Evolutionary conservation across 2,888 invertebrate genomes (phyloP), one percentile per base, ranked within the genome.

Genomic region (Atherix ibis): DNA sequence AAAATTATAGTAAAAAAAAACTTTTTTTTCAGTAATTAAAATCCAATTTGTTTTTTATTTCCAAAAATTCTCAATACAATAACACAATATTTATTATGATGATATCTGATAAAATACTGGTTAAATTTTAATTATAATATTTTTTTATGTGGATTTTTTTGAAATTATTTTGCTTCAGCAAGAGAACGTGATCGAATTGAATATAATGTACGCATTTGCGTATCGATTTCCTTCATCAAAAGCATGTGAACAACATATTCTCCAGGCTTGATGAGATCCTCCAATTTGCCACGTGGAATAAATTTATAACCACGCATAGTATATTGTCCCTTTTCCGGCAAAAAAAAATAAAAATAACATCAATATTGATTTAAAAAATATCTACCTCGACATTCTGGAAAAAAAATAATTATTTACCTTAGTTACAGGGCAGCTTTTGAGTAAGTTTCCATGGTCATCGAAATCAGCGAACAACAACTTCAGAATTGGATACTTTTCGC

Each of bases 371-470:
- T 27, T 17, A 22, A 34, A 6, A 10, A 5, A 18, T 19, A 12
- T 13, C 8, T 14, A 10, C 13, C 13, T 12, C 12, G 9, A 9
- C 9, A 3, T 26, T 27, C 15, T 13, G 25, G 12, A 14, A 24
- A 32, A 3, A 13, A 31, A 4, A 18, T 16, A 6, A 5, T 26
- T 19, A 31, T 22, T 30, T 27, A 44, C 47, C 37, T 39, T 39
- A 2, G 9, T 12, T 6, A 46, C 34, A 0, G 52, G 51, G 32
- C 52, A 53, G 3, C 31, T 29, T 10, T 24, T 31, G 5, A 39
- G 26, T 5, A 51, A 43, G 28, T 51, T 49, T 0, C 52, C 47
- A 17, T 43, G 39, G 13, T 36, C 32, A 18, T 39, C 38, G 8
- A 52, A 34, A n/a, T 43, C 42, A 0, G 37, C 35, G 1, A 46